phyloP scores from a whole-genome alignment of 1,140 invertebrate genomes.

The Tenebrio molitor region DNA sequence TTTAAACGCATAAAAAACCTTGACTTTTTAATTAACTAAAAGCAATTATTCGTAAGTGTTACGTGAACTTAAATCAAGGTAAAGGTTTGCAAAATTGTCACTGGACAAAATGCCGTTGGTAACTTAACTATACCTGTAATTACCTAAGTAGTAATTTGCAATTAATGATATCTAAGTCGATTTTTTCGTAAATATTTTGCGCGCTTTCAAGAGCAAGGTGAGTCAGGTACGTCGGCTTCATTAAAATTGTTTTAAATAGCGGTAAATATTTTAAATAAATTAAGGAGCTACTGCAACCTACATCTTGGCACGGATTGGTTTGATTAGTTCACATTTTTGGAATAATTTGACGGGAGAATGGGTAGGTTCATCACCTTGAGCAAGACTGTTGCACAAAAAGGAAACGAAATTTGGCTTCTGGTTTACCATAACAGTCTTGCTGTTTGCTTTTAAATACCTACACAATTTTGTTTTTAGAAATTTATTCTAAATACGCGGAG shows the following conservation, averaged over 20 bases:
- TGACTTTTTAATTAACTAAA: slow-evolving; percentile 23
- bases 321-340: slow-evolving; percentile 32
- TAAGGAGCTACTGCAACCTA: neutral
- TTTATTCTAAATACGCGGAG: too few species aligned
- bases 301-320: slow-evolving; percentile 2
- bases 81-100: slow-evolving; percentile 3
- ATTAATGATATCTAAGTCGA: too few species aligned
- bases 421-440: too few species aligned
- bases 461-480: too few species aligned
- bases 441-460: too few species aligned
- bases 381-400: neutral
- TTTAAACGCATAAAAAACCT: slow-evolving; percentile 6
- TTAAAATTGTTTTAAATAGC: slow-evolving; percentile 21
- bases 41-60: neutral
- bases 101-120: neutral
- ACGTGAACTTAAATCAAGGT: neutral
- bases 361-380: neutral
- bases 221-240: slow-evolving; percentile 2
- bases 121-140: too few species aligned
- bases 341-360: neutral
- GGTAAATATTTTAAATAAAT: slow-evolving; percentile 28
- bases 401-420: neutral
- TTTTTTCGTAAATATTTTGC: slow-evolving; percentile 7
- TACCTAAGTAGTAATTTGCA: too few species aligned
- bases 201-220: slow-evolving; percentile 27